Conservation (phyloP, 2,797 vertebrate species). For the Labroides dimidiatus region DNA sequence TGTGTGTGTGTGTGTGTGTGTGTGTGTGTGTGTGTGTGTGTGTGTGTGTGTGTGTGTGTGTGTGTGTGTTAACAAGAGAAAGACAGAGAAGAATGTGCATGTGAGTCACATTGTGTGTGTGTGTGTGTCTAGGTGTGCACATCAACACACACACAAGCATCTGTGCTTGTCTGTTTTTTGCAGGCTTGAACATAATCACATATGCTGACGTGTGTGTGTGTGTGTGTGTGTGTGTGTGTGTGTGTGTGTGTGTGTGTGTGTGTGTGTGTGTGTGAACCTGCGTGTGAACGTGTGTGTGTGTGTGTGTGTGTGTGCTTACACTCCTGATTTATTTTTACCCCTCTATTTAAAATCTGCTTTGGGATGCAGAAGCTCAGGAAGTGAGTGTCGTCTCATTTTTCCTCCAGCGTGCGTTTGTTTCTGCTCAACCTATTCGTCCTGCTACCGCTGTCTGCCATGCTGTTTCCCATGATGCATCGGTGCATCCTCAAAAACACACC, state of each 20-base stretch:
- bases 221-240: constrained; percentile 48
- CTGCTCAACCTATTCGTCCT: constrained; percentile 24
- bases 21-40: constrained; percentile 23
- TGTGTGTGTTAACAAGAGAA: too few relatives aligned
- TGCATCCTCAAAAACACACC: background rate
- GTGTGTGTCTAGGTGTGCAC: too few relatives aligned
- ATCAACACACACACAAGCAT: constrained; percentile 8
- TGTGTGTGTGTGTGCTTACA: constrained; percentile 1
- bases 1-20: constrained; percentile 47
- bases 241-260: constrained; percentile 7
- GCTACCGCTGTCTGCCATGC: constrained; percentile 8
- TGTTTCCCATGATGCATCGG: constrained; percentile 45
- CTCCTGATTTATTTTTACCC: constrained; percentile 55
- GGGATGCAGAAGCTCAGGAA: constrained; percentile 60
- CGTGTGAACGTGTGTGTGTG: constrained; percentile 11
- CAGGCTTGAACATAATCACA: constrained; percentile 27
- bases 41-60: constrained; percentile 5
- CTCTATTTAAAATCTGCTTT: constrained; percentile 66
- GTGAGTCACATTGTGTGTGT: constrained; percentile 1
- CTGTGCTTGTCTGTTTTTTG: constrained; percentile 11
- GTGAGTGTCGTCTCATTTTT: constrained; percentile 54
- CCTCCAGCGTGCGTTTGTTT: constrained; percentile 20
- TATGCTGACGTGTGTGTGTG: constrained; percentile 34
- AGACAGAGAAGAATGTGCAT: too few relatives aligned
- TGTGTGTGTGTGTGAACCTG: constrained; percentile 4